Evolutionary conservation across 2,113 vertebrate genomes (phyloP), one percentile per base, ranked within the genome.

Genomic region (Sceloporus tristichus): DNA sequence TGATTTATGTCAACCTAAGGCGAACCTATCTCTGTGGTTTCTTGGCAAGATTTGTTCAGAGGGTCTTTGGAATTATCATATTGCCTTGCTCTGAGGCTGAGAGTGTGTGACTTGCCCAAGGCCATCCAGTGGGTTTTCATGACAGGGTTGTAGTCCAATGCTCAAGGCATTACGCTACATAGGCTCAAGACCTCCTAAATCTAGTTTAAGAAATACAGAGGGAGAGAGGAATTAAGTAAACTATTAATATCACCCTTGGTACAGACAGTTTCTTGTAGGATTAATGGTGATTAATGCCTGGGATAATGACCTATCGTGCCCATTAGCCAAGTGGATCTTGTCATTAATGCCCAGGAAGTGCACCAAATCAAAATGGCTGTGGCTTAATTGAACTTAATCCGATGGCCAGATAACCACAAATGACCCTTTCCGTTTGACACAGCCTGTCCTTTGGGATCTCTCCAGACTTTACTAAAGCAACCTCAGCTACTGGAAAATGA

Each of bases 241-340:
- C 56, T 85, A 62, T 66, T 85, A 48, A 2, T 65, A 29, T 75
- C 53, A 38, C 42, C 84, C 73, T 27, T 42, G 73, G 34, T 53
- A 77, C 25, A 42, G 73, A 42, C 27, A 40, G 62, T 77, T 65
- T 77, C 84, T 25, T 76, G 38, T 66, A n/a, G 59, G 82, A 48
- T 85, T 77, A 77, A 66, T n/a, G 38, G 14, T 66, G 74, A 65
- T 85, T 85, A 40, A 76, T n/a, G 25, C 3, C 54, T 75, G 70
- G 25, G 56, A 65, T 65, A 42, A 85, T 65, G 73, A 85, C 9
- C 16, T 40, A 42, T 65, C 40, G 6, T 19, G 7, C 56, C 73
- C 56, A 40, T 76, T 29, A 77, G 38, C 73, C 29, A 34, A 65
- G 56, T 48, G 7, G 13, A 65, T 48, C 56, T 65, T 29, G 23